Conservation (phyloP, 2,888 invertebrate species). For the Trichogramma dendrolimi region DNA sequence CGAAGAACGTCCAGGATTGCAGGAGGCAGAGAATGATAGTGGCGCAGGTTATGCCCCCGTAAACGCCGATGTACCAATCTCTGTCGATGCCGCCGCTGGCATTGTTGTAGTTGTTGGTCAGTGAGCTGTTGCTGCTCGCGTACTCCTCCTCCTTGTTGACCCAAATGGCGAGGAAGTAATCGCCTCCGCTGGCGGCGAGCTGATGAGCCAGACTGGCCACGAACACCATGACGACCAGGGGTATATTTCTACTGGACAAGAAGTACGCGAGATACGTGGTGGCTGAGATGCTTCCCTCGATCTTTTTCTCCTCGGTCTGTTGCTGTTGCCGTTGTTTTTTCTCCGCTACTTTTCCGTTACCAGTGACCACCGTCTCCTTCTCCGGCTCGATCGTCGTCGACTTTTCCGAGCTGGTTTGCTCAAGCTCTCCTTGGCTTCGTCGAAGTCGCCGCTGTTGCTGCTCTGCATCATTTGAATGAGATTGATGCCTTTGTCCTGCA, state of each 20-base stretch:
- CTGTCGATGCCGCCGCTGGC: constrained; percentile 28
- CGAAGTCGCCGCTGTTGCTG: constrained; percentile 11
- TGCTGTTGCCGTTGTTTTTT: background rate
- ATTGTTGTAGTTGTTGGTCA: constrained; percentile 8
- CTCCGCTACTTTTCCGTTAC: constrained; percentile 40
- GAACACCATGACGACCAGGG: constrained; percentile 36
- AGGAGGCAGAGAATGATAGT: constrained; percentile 49
- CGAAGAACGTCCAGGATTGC: constrained; percentile 56
- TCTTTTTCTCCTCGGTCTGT: constrained; percentile 3
- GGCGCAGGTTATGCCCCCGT: constrained; percentile 50
- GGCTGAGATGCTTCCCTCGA: constrained; percentile 27
- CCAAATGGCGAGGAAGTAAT: constrained; percentile 52
- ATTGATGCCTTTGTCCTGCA: constrained; percentile 58
- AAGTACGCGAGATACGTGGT: constrained; percentile 39
- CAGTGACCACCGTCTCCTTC: constrained; percentile 33
- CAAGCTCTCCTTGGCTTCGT: constrained; percentile 6
- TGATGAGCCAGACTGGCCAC: constrained; percentile 35
- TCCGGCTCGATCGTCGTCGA: background rate
- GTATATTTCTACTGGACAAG: constrained; percentile 37
- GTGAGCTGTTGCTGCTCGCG: constrained; percentile 23
- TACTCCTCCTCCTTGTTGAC: constrained; percentile 55
- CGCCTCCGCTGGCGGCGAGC: constrained; percentile 44
- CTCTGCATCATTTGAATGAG: constrained; percentile 57
- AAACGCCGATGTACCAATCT: constrained; percentile 56
- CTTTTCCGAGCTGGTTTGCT: background rate